Evolutionary conservation across 2,113 vertebrate genomes (phyloP).

Genomic region (Malurus elegans): DNA sequence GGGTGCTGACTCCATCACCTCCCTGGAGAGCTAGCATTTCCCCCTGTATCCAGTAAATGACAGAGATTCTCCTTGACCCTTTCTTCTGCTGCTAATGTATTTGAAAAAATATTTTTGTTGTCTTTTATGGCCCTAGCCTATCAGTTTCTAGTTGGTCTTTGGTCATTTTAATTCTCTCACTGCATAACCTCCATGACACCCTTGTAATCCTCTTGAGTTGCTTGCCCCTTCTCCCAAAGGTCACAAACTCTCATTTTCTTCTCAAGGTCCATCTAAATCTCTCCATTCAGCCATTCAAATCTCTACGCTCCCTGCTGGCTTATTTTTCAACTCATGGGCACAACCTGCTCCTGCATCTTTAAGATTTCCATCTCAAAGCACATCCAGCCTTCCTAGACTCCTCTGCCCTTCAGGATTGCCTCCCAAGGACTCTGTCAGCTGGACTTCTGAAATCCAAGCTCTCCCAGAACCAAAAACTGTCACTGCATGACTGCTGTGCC

Average conservation of each 20-base stretch:
- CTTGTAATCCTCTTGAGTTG: not conserved
- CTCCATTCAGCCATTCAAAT: not conserved
- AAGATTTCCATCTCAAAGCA: not conserved
- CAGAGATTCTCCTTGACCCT: not conserved
- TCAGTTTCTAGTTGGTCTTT: not conserved
- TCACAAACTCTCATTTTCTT: not conserved
- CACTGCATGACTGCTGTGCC: not conserved
- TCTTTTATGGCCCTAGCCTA: not conserved
- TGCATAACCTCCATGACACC: not conserved
- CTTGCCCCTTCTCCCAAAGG: not conserved
- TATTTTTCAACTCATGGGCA: not conserved
- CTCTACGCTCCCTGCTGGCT: rapidly evolving
- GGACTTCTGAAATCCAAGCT: not conserved
- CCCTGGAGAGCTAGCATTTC: not conserved
- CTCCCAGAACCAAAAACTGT: not conserved
- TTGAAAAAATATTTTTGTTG: not conserved
- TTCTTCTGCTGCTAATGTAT: not conserved
- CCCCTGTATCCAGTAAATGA: not conserved
- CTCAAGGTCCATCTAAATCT: not conserved
- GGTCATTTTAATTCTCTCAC: not conserved
- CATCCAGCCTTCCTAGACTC: not conserved
- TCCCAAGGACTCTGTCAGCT: not conserved
- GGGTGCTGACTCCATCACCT: not conserved
- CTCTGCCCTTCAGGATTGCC: not conserved
- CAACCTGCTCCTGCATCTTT: not conserved